Evolutionary conservation across 2,888 invertebrate genomes (phyloP).

Genomic region (Danaus chrysippus): DNA sequence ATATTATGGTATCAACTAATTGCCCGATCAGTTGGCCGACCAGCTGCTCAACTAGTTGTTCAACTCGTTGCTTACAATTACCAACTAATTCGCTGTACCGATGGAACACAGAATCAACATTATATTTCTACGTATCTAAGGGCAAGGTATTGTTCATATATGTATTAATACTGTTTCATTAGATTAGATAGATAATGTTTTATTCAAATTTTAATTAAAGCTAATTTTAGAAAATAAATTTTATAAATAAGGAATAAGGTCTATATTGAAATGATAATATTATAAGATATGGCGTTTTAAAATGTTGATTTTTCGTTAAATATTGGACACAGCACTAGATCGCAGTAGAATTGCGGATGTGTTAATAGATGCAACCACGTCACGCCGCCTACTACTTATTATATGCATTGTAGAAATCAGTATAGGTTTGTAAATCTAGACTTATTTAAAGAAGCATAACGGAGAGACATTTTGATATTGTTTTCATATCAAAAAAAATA

Average conservation of each 20-base stretch:
- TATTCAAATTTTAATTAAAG: not conserved
- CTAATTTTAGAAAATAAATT: no score
- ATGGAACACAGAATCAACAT: not conserved
- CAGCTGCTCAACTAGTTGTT: constrained; percentile 15
- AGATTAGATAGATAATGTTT: not conserved
- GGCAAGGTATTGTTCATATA: not conserved
- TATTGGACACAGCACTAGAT: no score
- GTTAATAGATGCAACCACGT: not conserved
- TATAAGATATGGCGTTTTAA: not conserved
- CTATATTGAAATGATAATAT: not conserved
- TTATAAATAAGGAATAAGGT: not conserved
- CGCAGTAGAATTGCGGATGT: constrained; percentile 5
- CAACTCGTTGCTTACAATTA: constrained; percentile 5
- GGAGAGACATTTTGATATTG: no score
- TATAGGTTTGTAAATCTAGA: not conserved
- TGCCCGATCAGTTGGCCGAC: constrained; percentile 16
- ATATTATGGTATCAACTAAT: constrained; percentile 18
- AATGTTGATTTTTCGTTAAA: not conserved
- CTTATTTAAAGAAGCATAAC: no score
- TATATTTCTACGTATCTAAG: not conserved
- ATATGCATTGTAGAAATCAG: constrained; percentile 1
- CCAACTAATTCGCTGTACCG: not conserved
- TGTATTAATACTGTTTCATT: not conserved
- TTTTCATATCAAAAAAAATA: no score
- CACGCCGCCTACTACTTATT: constrained; percentile 2